phyloP scores from a whole-genome alignment of 1,140 invertebrate species.

The Glossosoma conforme region DNA sequence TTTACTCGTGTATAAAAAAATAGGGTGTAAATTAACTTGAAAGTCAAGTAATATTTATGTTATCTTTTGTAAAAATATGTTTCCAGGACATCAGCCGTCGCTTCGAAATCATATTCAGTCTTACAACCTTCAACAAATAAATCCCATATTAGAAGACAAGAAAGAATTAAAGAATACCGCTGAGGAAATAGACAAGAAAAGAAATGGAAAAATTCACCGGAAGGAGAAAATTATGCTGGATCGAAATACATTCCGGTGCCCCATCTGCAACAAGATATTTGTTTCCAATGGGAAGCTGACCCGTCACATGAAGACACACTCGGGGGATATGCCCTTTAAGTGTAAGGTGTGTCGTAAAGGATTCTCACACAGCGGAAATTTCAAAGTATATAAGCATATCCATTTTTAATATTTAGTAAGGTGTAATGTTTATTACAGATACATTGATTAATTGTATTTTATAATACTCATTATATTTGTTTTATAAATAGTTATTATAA shows the following conservation, averaged over 20 bases:
- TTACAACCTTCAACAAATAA: slow-evolving; percentile 9
- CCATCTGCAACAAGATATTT: slow-evolving; percentile 55
- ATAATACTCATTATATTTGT: no score
- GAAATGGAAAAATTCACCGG: slow-evolving; percentile 25
- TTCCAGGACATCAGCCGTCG: background rate
- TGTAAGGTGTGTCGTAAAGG: slow-evolving; percentile 63
- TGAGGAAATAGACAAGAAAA: slow-evolving; percentile 1
- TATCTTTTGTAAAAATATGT: no score
- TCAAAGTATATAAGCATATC: slow-evolving; percentile 38
- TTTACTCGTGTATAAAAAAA: no score
- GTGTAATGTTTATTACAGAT: no score
- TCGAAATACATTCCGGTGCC: slow-evolving; percentile 36
- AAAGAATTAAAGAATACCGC: slow-evolving; percentile 10
- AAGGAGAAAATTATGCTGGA: slow-evolving; percentile 16
- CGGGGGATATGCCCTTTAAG: slow-evolving; percentile 64
- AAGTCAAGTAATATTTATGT: no score
- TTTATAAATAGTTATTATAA: no score
- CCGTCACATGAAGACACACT: slow-evolving; percentile 58
- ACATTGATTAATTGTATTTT: no score
- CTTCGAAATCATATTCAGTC: slow-evolving; percentile 1
- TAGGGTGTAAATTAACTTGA: no score
- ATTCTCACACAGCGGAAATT: slow-evolving; percentile 62
- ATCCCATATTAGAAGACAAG: slow-evolving; percentile 9
- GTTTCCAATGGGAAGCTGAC: slow-evolving; percentile 52
- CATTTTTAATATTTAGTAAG: slow-evolving; percentile 42